Conservation (phyloP, 2,113 vertebrate species). For the Typhlomys cinereus region DNA sequence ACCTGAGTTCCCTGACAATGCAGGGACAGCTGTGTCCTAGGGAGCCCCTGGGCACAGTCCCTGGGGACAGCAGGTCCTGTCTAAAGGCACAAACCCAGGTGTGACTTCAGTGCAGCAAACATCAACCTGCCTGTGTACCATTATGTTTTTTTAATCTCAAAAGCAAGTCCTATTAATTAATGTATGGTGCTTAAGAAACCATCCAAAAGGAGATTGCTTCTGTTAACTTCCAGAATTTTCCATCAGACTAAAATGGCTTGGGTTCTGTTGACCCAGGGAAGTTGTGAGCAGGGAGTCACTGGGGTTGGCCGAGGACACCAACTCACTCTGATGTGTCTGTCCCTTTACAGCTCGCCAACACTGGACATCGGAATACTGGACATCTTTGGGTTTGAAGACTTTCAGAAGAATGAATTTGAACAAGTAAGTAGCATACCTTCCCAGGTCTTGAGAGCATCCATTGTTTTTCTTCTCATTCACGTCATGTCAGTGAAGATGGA, state of each 20-base stretch:
- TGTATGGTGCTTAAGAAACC: background rate
- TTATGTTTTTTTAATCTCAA: background rate
- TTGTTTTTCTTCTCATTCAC: background rate
- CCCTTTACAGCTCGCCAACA: constrained; percentile 85
- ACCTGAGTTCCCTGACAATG: no score
- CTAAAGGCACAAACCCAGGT: background rate
- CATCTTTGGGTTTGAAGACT: constrained; percentile 96
- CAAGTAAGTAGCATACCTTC: constrained; percentile 86
- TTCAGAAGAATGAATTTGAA: constrained; percentile 94
- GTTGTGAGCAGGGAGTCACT: background rate
- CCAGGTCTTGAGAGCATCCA: background rate
- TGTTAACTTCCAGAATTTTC: background rate
- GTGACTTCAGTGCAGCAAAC: background rate
- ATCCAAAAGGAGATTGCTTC: background rate
- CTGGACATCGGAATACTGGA: constrained; percentile 94
- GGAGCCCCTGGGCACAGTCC: fast-evolving
- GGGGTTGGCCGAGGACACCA: background rate
- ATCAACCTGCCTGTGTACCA: background rate
- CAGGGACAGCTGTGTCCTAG: background rate
- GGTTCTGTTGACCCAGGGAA: background rate
- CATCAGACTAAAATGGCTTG: background rate
- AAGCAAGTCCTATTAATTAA: background rate
- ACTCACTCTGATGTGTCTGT: background rate
- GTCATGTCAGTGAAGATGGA: background rate
- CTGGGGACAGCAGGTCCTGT: background rate